Percentiles rank a stretch among this genome's conserved stretches.
Conservation (phyloP, 1,140 invertebrate genomes). For the Tribolium castaneum region DNA sequence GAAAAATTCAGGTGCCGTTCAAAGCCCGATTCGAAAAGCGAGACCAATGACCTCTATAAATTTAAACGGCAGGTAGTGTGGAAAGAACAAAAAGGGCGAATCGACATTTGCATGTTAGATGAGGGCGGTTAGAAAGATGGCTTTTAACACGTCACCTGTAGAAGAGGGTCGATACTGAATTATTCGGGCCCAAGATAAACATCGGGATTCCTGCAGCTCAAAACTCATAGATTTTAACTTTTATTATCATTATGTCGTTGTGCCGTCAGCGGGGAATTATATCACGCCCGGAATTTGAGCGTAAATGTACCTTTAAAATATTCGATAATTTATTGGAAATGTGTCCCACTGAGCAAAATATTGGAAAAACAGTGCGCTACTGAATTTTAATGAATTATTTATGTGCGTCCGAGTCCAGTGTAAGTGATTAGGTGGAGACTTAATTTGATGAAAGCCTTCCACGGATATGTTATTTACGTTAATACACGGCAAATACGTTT, state of each 20-base stretch:
- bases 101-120: slow-evolving; percentile 56
- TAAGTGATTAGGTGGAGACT: slow-evolving; percentile 1
- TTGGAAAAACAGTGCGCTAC: not conserved
- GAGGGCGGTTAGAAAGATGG: slow-evolving; percentile 51
- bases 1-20: slow-evolving; percentile 35
- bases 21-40: slow-evolving; percentile 17
- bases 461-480: slow-evolving; percentile 12
- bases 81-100: slow-evolving; percentile 53
- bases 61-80: slow-evolving; percentile 53
- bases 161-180: slow-evolving; percentile 35
- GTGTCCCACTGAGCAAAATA: not conserved
- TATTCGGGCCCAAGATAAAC: slow-evolving; percentile 29
- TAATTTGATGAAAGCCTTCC: not conserved
- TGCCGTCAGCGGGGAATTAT: slow-evolving; percentile 16
- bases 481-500: slow-evolving; percentile 14
- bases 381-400: slow-evolving; percentile 27
- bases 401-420: not conserved
- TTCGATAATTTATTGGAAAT: not conserved
- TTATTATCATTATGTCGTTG: slow-evolving; percentile 26
- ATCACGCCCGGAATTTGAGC: not conserved
- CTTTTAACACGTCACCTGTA: slow-evolving; percentile 53
- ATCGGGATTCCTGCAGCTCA: slow-evolving; percentile 12
- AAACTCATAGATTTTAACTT: slow-evolving; percentile 19
- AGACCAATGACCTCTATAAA: slow-evolving; percentile 53
- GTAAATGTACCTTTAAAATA: not conserved